Evolutionary conservation across 2,113 vertebrate genomes (phyloP).

Genomic region (Thalassarche chlororhynchos): DNA sequence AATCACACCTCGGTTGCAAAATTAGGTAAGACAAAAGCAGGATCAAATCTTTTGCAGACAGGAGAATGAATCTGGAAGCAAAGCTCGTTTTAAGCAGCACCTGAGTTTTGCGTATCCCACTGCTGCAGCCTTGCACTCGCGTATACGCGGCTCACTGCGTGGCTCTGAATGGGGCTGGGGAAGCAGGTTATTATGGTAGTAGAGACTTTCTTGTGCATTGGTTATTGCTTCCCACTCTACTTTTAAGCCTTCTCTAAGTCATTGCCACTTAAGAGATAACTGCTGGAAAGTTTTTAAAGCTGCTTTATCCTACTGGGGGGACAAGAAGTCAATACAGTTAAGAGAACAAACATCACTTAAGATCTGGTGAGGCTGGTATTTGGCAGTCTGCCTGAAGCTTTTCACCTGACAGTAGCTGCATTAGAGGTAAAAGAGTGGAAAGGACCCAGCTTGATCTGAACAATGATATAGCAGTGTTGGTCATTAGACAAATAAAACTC

Average conservation of each 20-base stretch:
- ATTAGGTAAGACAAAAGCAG: neutral
- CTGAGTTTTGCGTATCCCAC: neutral
- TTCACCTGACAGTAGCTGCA: neutral
- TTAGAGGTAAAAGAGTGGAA: neutral
- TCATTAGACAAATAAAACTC: neutral
- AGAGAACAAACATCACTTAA: neutral
- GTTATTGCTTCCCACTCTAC: neutral
- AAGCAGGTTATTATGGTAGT: neutral
- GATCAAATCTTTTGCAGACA: rapidly evolving
- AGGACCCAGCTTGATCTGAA: neutral
- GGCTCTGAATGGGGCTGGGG: neutral
- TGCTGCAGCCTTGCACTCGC: neutral
- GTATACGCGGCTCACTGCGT: rapidly evolving
- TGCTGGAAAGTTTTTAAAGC: neutral
- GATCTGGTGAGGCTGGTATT: neutral
- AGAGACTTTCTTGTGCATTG: rapidly evolving
- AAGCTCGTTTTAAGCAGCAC: neutral
- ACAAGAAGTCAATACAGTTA: neutral
- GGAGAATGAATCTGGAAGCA: neutral
- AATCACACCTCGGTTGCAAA: neutral
- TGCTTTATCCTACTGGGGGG: neutral
- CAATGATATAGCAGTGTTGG: neutral
- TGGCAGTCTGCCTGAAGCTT: neutral
- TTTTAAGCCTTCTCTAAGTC: neutral
- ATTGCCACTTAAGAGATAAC: neutral